Evolutionary conservation across 1,140 invertebrate species (phyloP).

Genomic region (Magallana angulata): DNA sequence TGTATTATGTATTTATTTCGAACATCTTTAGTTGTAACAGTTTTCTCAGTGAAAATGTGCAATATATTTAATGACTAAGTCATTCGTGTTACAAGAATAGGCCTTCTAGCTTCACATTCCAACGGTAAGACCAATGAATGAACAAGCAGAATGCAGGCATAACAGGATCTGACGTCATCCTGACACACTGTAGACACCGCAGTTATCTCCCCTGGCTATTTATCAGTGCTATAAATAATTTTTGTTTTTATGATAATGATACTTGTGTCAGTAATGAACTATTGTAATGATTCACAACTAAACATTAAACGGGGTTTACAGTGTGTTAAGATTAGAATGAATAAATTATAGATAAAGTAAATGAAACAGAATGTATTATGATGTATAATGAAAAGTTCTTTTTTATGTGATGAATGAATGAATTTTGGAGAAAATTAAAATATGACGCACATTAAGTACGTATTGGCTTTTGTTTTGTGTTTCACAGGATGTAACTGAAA

Average conservation of each 20-base stretch:
- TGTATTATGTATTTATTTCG: not conserved
- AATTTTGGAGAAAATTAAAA: not conserved
- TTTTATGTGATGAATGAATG: not conserved
- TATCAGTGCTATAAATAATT: slow-evolving; percentile 18
- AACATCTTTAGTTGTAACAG: not conserved
- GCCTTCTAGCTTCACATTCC: not conserved
- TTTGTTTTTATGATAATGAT: not conserved
- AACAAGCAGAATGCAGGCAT: not conserved
- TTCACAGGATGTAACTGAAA: too few relatives aligned
- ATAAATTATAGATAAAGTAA: not conserved
- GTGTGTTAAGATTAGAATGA: not conserved
- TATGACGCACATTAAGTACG: not conserved
- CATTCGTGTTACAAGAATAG: not conserved
- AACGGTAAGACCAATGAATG: not conserved
- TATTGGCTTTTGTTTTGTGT: too few relatives aligned
- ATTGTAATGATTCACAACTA: not conserved
- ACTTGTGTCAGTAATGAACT: not conserved
- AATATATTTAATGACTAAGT: slow-evolving; percentile 27
- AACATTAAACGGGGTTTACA: not conserved
- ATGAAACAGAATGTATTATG: not conserved
- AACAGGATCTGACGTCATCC: too few relatives aligned
- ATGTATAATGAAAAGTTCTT: not conserved
- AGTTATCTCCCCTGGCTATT: too few relatives aligned
- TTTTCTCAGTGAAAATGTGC: slow-evolving; percentile 6
- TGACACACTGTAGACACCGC: too few relatives aligned